Percentiles rank a stretch among this genome's conserved stretches.
phyloP scores from a whole-genome alignment of 2,797 vertebrate genomes.

The Spea hammondii region DNA sequence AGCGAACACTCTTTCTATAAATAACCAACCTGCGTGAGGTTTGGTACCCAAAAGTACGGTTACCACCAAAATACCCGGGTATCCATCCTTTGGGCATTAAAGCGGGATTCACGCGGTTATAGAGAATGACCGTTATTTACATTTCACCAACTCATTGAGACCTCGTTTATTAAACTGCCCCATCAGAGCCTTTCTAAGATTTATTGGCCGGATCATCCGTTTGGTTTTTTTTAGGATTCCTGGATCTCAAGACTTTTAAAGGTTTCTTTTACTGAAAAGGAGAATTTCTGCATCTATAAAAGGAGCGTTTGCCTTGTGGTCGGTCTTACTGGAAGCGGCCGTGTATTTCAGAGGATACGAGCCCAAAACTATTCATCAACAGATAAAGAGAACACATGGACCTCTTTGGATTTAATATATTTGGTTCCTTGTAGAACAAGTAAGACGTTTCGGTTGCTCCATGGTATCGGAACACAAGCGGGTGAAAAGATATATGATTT shows the following conservation, averaged over 20 bases:
- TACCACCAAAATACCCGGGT: background rate
- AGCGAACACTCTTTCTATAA: no score
- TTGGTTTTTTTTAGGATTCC: conserved; percentile 31
- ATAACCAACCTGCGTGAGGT: no score
- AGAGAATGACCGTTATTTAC: background rate
- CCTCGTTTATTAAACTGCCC: background rate
- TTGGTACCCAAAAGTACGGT: no score
- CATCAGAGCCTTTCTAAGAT: conserved; percentile 1
- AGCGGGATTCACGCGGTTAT: background rate
- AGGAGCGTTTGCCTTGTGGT: conserved; percentile 44
- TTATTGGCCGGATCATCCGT: conserved; percentile 26
- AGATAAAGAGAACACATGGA: no score
- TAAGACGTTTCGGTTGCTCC: no score
- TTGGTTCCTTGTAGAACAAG: no score
- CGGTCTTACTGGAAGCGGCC: conserved; percentile 34
- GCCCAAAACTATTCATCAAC: no score
- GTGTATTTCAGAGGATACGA: no score
- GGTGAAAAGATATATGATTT: no score
- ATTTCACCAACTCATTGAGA: background rate
- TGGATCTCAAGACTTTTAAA: conserved; percentile 39
- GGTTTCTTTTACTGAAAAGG: conserved; percentile 37
- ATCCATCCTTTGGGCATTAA: no score
- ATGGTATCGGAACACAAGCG: no score
- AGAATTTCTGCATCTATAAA: conserved; percentile 34
- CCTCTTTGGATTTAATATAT: no score